Evolutionary conservation across 2,113 vertebrate species (phyloP).

Genomic region (Rhinogobius similis): DNA sequence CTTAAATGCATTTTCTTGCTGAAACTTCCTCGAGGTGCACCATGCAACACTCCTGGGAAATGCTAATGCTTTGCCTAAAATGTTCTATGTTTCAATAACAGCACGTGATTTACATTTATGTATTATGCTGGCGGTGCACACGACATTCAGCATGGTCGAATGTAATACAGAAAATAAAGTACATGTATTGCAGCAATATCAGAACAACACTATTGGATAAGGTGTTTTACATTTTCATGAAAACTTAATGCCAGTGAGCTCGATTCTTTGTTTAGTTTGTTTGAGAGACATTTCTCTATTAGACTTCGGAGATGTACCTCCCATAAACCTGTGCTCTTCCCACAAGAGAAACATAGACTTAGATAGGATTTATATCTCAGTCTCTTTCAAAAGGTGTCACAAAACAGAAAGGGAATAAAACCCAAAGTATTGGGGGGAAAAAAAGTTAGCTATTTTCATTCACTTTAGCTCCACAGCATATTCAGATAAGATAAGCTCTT

Average conservation of each 20-base stretch:
- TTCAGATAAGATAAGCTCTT: neutral
- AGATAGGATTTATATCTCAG: conserved; percentile 39
- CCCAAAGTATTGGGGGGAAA: conserved; percentile 29
- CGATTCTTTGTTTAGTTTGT: neutral
- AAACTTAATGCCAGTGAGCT: conserved; percentile 10
- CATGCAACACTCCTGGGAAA: no score
- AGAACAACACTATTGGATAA: neutral
- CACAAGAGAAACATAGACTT: conserved; percentile 24
- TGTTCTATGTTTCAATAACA: neutral
- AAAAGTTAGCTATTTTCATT: conserved; percentile 8
- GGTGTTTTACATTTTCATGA: neutral
- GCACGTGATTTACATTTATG: neutral
- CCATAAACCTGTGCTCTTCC: conserved; percentile 28
- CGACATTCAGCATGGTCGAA: neutral
- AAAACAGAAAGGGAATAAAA: conserved; percentile 26
- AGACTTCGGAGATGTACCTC: conserved; percentile 15
- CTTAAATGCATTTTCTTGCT: no score
- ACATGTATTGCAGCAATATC: neutral
- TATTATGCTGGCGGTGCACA: neutral
- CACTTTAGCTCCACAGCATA: neutral
- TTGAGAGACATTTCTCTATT: conserved; percentile 23
- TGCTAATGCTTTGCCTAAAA: neutral
- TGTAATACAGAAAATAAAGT: no score
- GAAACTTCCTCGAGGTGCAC: neutral
- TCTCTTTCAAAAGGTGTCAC: conserved; percentile 38